phyloP scores from a whole-genome alignment of 2,888 invertebrate genomes.

The Parascotia fuliginaria region DNA sequence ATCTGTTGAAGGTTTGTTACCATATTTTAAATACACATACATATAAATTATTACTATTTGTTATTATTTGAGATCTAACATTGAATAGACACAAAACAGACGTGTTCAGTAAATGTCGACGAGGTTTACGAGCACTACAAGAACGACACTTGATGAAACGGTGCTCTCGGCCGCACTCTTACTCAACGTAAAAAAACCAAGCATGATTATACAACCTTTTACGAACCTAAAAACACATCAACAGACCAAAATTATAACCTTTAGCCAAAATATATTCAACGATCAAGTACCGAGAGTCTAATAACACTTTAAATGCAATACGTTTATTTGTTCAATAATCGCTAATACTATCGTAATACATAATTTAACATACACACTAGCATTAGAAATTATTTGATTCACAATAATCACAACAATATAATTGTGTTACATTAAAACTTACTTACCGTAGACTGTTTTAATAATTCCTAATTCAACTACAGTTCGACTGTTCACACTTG shows the following conservation, averaged over 20 bases:
- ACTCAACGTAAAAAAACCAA: slow-evolving; percentile 4
- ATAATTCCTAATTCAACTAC: slow-evolving; percentile 28
- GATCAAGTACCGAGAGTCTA: slow-evolving; percentile 51
- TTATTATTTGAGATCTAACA: slow-evolving; percentile 49
- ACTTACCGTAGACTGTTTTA: slow-evolving; percentile 22
- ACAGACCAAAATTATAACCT: slow-evolving; percentile 43
- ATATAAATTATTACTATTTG: slow-evolving; percentile 39
- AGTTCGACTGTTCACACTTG: slow-evolving; percentile 15
- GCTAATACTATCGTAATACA: slow-evolving; percentile 68
- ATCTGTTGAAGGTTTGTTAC: slow-evolving; percentile 39
- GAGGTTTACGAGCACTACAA: too few species aligned
- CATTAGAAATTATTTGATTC: slow-evolving; percentile 64
- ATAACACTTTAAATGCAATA: slow-evolving; percentile 78
- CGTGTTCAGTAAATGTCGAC: slow-evolving; percentile 30
- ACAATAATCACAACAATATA: slow-evolving; percentile 70
- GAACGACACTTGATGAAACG: slow-evolving; percentile 37
- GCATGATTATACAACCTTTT: slow-evolving; percentile 4
- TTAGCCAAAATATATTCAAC: slow-evolving; percentile 43
- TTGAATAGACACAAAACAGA: slow-evolving; percentile 41
- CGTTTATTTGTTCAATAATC: slow-evolving; percentile 56
- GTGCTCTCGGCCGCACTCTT: slow-evolving; percentile 10
- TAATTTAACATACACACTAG: slow-evolving; percentile 67
- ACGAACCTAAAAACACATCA: slow-evolving; percentile 32
- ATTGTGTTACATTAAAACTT: slow-evolving; percentile 37
- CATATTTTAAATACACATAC: slow-evolving; percentile 32